Base-by-base conservation (phyloP, 1,140 invertebrate species). In the Leptinotarsa defecta region DNA sequence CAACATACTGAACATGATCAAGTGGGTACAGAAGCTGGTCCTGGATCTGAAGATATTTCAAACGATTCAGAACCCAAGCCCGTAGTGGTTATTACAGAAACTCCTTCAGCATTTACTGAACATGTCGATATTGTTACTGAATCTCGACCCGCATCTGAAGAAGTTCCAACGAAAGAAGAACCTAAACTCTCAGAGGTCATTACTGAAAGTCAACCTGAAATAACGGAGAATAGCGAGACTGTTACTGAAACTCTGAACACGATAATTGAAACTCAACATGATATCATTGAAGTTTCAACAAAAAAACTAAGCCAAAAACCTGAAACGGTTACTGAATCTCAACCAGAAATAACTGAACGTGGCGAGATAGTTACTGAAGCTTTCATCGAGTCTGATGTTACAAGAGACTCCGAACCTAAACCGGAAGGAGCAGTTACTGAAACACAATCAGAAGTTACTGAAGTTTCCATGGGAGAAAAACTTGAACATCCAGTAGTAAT, bases 201-300 rank as follows among this genome's bases (percentile, higher is more conserved):
- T 20, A n/a, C n/a, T 67, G 24, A 67, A 67, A 67, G 13, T 24
- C n/a, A 67, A 67, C n/a, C 64, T 20, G 22, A n/a, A 17, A 67
- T 24, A 80, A 74, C 81, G 78, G 62, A 77, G 81, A 72, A 48
- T 72, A 52, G 67, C 82, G 4, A 78, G 76, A 43, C 8, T n/a
- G 68, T 27, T 19, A 69, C 22, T 48, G 68, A 49, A 69, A 43
- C 0, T 11, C 11, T 6, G 34, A 67, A 3, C 20, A 13, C 13
- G 61, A 13, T 43, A 43, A 43, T 8, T 43, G 34, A 11, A 43
- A 3, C 8, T 43, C 34, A 43, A 43, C 34, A 43, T 0, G 34
- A 43, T 43, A 43, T 43, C 34, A 43, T 11, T 43, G 34, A 43
- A 43, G 11, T 43, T 11, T 43, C 34, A 43, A 43, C 34, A 11